Evolutionary conservation across 2,797 vertebrate species (phyloP).

Genomic region (Gymnoscopelus microlampas): DNA sequence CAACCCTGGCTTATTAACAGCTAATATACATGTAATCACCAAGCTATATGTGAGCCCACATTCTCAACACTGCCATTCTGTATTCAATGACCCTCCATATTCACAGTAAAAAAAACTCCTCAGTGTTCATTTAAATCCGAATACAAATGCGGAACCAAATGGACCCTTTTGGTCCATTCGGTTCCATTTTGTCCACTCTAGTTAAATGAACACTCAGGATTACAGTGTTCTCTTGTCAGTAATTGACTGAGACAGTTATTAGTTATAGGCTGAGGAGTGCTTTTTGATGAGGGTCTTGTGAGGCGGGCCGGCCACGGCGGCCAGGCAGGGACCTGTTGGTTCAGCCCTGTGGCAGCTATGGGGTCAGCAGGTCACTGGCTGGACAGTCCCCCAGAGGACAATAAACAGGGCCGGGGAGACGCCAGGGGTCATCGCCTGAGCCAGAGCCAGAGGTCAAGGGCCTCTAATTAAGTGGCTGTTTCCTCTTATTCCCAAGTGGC

Average conservation of each 20-base stretch:
- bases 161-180: too few species aligned
- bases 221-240: slow-evolving; percentile 1
- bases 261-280: slow-evolving; percentile 30
- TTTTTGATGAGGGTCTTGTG: slow-evolving; percentile 52
- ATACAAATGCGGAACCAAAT: too few species aligned
- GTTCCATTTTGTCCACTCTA: too few species aligned
- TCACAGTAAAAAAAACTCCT: too few species aligned
- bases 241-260: slow-evolving; percentile 30
- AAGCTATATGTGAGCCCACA: background rate
- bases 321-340: slow-evolving; percentile 65
- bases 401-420: slow-evolving; percentile 70
- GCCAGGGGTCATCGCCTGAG: slow-evolving; percentile 54
- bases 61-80: background rate
- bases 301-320: slow-evolving; percentile 21
- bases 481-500: slow-evolving; percentile 78
- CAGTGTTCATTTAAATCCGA: too few species aligned
- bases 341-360: slow-evolving; percentile 48
- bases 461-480: slow-evolving; percentile 79
- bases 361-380: slow-evolving; percentile 60
- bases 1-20: background rate
- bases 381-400: slow-evolving; percentile 78
- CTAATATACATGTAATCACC: background rate
- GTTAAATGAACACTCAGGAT: too few species aligned
- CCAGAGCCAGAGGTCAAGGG: slow-evolving; percentile 75
- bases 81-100: slow-evolving; percentile 1